Evolutionary conservation across 2,888 invertebrate genomes (phyloP).

Genomic region (Leptarthrus brevirostris): DNA sequence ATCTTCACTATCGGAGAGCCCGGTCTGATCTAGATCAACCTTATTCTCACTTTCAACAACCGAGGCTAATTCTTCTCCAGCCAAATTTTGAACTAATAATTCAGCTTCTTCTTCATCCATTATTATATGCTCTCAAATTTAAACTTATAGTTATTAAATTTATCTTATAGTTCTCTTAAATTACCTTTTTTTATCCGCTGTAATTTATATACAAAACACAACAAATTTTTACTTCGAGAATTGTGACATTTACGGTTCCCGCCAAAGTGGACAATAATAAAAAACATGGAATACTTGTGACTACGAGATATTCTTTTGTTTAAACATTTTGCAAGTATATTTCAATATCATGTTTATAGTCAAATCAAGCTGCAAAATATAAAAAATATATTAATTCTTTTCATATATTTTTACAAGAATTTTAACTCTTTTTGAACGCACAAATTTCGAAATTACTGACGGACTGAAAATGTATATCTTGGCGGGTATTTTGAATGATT

Average conservation of each 20-base stretch:
- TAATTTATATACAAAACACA: constrained; percentile 2
- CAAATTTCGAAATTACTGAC: too few species aligned
- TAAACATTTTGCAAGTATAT: too few species aligned
- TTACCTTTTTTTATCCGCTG: background rate
- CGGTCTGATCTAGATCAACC: background rate
- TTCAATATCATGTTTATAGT: too few species aligned
- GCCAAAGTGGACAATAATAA: background rate
- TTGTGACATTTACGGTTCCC: background rate
- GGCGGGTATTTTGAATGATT: too few species aligned
- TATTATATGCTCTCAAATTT: background rate
- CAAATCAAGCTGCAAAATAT: too few species aligned
- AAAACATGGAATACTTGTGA: too few species aligned
- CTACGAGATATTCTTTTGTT: too few species aligned
- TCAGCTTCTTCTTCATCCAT: background rate
- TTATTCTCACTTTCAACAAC: background rate
- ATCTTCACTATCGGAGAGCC: constrained; percentile 1
- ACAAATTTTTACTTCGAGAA: background rate
- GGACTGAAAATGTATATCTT: too few species aligned
- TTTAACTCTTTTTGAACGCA: too few species aligned
- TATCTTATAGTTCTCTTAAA: background rate
- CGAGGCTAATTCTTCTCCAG: background rate
- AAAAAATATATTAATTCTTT: too few species aligned
- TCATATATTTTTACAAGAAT: too few species aligned
- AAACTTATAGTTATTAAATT: background rate
- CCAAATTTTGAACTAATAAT: too few species aligned